Evolutionary conservation across 2,888 invertebrate species (phyloP).

Genomic region (Meiosimyza decipiens): DNA sequence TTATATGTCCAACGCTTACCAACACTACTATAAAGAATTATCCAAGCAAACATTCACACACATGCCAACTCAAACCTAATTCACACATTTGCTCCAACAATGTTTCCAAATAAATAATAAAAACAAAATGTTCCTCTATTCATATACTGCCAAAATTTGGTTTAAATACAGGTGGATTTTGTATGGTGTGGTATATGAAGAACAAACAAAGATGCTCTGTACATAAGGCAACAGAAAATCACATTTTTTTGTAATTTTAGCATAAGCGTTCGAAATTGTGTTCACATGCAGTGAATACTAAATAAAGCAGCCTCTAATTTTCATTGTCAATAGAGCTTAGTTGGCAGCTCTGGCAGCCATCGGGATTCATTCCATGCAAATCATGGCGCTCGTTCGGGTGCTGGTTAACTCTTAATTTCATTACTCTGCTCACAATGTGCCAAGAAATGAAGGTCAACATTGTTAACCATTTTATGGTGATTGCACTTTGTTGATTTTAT

Average conservation of each 20-base stretch:
- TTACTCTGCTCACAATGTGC: conserved; percentile 15
- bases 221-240: not conserved
- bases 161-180: not conserved
- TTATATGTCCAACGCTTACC: no score
- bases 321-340: conserved; percentile 45
- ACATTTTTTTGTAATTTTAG: conserved; percentile 15
- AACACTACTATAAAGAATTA: not conserved
- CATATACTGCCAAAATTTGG: not conserved
- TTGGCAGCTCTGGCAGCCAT: not conserved
- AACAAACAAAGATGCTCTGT: not conserved
- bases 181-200: not conserved
- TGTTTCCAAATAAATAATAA: not conserved
- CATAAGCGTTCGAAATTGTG: conserved; percentile 30
- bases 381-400: not conserved
- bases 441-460: conserved; percentile 43
- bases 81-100: conserved; percentile 9
- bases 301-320: conserved; percentile 46
- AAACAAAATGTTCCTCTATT: no score
- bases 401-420: conserved; percentile 45
- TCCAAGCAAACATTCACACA: not conserved
- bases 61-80: not conserved
- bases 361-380: not conserved
- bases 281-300: conserved; percentile 21
- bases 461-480: conserved; percentile 37
- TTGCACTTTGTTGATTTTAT: conserved; percentile 17